Evolutionary conservation across 2,888 invertebrate genomes (phyloP), one percentile per base, ranked within the genome.

Genomic region (Dicyrtoma fusca): DNA sequence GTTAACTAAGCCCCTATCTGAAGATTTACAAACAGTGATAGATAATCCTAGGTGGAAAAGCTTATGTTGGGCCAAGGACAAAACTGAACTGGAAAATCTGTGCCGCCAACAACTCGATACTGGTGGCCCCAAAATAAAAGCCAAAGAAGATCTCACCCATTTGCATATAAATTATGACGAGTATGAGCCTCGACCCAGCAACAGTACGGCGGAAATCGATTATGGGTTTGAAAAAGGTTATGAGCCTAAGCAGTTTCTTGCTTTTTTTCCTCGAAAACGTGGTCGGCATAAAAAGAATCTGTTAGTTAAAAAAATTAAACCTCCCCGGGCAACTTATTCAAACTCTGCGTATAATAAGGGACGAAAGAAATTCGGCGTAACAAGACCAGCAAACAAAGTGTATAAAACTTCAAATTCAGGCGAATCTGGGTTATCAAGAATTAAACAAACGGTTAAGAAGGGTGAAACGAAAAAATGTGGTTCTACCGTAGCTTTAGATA

Each of bases 221-320:
- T 76, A 75, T 65, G 76, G 76, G 0, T 75, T 75, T 34, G 77
- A 79, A 61, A 74, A 74, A 51, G 76, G 76, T 0, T 79, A 73
- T 44, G 72, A 73, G 34, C 70, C 71, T 0, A 53, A 63, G 17
- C 49, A 47, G 47, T 57, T 57, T 14, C 6, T 8, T n/a, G 1
- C 14, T 14, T 1, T 11, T 34, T 42, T 14, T 14, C 19, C 8
- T 8, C 14, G 25, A 49, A 49, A 51, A 4, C 6, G 44, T 25
- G 47, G 51, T 14, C 13, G 17, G 4, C 8, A 13, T 59, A 23
- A 34, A n/a, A 49, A 61, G 17, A 61, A 42, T 44, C 1, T 61
- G 4, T 42, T 61, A 1, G 5, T 61, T 1, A 26, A 61, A 19
- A 61, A 61, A 42, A 19, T 23, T 26, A 21, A 61, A 5, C 17